phyloP scores from a whole-genome alignment of 2,888 invertebrate genomes.

The Drosophila infuscata region DNA sequence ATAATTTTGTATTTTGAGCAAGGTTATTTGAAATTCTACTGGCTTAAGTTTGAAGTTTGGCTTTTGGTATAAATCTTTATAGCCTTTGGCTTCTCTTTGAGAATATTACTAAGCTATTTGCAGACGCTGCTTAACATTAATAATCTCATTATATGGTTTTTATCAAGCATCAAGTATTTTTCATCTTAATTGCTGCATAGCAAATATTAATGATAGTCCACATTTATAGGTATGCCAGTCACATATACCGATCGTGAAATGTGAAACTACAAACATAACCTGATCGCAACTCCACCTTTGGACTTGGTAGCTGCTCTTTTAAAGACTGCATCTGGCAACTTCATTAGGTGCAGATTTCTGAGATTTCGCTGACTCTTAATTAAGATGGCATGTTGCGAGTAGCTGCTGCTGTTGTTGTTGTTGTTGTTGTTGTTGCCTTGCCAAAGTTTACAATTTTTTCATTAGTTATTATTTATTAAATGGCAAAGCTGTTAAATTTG shows the following conservation, averaged over 20 bases:
- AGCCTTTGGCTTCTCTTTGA: background rate
- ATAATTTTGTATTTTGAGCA: background rate
- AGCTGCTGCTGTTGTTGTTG: constrained; percentile 22
- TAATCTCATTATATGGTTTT: background rate
- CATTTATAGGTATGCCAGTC: background rate
- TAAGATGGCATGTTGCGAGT: constrained; percentile 54
- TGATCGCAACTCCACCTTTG: constrained; percentile 22
- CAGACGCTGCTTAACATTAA: background rate
- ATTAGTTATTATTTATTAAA: constrained; percentile 79
- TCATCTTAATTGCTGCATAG: background rate
- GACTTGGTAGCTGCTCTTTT: background rate
- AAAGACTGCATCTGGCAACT: constrained; percentile 33
- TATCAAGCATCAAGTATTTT: background rate
- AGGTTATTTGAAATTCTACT: background rate
- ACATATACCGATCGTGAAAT: constrained; percentile 19
- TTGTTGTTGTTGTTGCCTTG: constrained; percentile 38
- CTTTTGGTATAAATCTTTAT: background rate
- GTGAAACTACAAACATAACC: constrained; percentile 25
- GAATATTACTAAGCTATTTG: background rate
- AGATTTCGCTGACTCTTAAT: constrained; percentile 56
- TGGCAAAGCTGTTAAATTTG: constrained; percentile 54
- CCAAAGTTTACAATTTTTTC: constrained; percentile 70
- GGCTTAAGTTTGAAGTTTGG: background rate
- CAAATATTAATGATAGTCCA: constrained; percentile 3
- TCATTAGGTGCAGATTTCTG: constrained; percentile 41